Evolutionary conservation across 2,888 invertebrate genomes (phyloP).

Genomic region (Patella depressa): DNA sequence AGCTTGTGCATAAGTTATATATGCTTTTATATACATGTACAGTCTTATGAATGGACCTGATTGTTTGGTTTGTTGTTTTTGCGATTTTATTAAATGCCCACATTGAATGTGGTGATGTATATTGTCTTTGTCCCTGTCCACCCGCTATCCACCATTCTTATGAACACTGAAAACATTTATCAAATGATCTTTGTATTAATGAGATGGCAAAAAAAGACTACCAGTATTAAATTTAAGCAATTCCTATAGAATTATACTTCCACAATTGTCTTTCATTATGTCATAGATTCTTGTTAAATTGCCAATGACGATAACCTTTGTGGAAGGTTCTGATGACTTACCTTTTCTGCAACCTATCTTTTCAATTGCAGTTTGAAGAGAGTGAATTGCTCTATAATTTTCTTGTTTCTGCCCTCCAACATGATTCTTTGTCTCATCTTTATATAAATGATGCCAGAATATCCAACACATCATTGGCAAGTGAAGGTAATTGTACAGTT

Average conservation of each 20-base stretch:
- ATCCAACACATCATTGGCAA: conserved; percentile 26
- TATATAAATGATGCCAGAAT: conserved; percentile 43
- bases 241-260: not conserved
- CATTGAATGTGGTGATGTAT: too few species aligned
- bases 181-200: too few species aligned
- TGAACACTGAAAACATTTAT: too few species aligned
- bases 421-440: conserved; percentile 41
- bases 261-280: not conserved
- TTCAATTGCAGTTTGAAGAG: conserved; percentile 44
- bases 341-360: not conserved
- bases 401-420: conserved; percentile 37
- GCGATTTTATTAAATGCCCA: too few species aligned
- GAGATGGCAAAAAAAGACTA: too few species aligned
- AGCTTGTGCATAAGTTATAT: too few species aligned
- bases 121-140: too few species aligned
- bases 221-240: too few species aligned
- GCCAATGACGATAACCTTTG: not conserved
- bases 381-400: conserved; percentile 38
- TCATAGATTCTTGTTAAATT: not conserved
- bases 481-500: conserved; percentile 15
- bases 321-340: not conserved
- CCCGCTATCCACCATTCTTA: too few species aligned
- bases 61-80: too few species aligned
- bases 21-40: too few species aligned
- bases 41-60: too few species aligned